Percentiles rank a stretch among this genome's conserved stretches.
Evolutionary conservation across 2,113 vertebrate genomes (phyloP).

Genomic region (Solenodon paradoxus): DNA sequence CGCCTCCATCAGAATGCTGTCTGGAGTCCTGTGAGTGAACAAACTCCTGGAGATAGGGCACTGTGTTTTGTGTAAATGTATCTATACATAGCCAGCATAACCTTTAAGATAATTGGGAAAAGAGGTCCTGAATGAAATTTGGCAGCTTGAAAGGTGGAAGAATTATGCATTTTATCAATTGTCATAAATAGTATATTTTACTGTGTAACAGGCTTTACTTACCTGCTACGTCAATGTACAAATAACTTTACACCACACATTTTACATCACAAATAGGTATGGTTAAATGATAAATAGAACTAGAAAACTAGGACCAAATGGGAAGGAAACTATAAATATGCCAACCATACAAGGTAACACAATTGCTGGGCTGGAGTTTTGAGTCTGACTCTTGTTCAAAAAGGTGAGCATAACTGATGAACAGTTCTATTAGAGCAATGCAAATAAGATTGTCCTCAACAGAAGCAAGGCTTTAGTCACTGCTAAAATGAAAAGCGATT

Average conservation of each 20-base stretch:
- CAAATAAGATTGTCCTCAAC: neutral
- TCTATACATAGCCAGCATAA: neutral
- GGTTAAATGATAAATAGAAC: neutral
- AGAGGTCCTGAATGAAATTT: neutral
- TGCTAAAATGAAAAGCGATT: neutral
- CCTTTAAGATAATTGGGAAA: neutral
- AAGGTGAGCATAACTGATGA: neutral
- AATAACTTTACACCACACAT: neutral
- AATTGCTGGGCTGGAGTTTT: neutral
- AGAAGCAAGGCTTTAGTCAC: neutral
- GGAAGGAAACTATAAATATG: neutral
- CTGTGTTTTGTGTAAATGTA: neutral
- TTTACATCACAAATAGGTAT: neutral
- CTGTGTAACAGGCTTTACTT: neutral
- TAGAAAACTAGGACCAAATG: neutral
- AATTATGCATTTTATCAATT: neutral
- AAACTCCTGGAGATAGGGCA: neutral
- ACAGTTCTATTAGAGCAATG: neutral
- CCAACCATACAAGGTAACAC: neutral
- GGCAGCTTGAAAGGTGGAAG: neutral
- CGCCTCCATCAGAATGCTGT: neutral
- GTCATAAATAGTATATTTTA: conserved; percentile 28
- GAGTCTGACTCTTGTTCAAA: neutral
- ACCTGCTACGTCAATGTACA: neutral
- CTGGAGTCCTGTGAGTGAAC: neutral